phyloP scores from a whole-genome alignment of 2,797 vertebrate genomes.

The Alosa sapidissima region DNA sequence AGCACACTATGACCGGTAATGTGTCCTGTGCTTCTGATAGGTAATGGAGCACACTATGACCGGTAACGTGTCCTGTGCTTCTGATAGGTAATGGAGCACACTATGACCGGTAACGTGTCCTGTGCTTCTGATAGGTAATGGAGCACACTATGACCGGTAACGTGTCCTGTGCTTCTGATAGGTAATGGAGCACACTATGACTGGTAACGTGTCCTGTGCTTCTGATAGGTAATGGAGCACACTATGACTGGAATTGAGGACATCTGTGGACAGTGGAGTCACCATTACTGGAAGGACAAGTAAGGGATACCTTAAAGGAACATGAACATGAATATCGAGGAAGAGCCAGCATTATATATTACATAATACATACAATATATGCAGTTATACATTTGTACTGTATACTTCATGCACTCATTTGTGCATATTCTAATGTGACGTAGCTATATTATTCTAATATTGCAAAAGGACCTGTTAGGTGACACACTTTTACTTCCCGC shows the following conservation, averaged over 20 bases:
- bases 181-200: constrained; percentile 92
- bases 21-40: constrained; percentile 60
- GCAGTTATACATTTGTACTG: neutral
- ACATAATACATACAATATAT: no score
- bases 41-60: constrained; percentile 92
- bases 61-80: constrained; percentile 57
- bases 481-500: constrained; percentile 36
- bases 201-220: neutral
- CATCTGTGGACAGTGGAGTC: constrained; percentile 96
- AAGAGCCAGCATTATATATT: no score
- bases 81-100: constrained; percentile 90
- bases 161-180: constrained; percentile 50
- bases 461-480: neutral
- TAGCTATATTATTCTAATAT: neutral
- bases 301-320: constrained; percentile 64
- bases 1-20: constrained; percentile 86
- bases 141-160: constrained; percentile 88
- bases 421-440: neutral
- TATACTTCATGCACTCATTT: neutral
- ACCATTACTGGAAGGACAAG: constrained; percentile 98
- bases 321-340: no score
- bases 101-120: constrained; percentile 75
- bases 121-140: constrained; percentile 78
- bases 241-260: constrained; percentile 93
- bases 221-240: constrained; percentile 89